Percentiles rank a stretch among this genome's conserved stretches.
Conservation (phyloP, 2,888 invertebrate genomes). For the Dione vanillae region DNA sequence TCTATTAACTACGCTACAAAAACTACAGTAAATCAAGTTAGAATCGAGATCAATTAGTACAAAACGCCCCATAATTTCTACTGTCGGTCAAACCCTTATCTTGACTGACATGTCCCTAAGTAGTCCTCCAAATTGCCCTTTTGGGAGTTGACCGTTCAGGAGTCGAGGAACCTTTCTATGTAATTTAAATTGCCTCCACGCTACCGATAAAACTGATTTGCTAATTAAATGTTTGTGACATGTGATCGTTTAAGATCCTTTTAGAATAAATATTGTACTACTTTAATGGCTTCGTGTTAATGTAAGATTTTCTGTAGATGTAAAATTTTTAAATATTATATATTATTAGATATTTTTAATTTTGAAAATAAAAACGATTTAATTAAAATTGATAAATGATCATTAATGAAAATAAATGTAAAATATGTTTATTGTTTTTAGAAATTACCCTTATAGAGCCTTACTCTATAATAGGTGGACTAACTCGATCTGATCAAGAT, state of each 20-base stretch:
- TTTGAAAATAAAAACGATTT: too few species aligned
- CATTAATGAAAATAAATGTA: too few species aligned
- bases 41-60: slow-evolving; percentile 49
- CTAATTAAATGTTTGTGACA: slow-evolving; percentile 26
- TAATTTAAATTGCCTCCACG: slow-evolving; percentile 41
- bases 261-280: background rate
- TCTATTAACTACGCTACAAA: background rate
- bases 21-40: background rate
- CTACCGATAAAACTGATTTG: slow-evolving; percentile 16
- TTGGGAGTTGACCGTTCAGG: slow-evolving; percentile 53
- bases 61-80: slow-evolving; percentile 55
- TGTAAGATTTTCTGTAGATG: too few species aligned
- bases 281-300: background rate
- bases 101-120: slow-evolving; percentile 66
- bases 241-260: slow-evolving; percentile 4
- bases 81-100: slow-evolving; percentile 65
- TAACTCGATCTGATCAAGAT: too few species aligned
- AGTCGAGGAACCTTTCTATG: slow-evolving; percentile 39
- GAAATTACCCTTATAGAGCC: too few species aligned
- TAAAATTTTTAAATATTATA: too few species aligned
- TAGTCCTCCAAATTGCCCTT: slow-evolving; percentile 64
- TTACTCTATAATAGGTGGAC: too few species aligned
- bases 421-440: too few species aligned
- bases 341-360: too few species aligned
- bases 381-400: too few species aligned